Evolutionary conservation across 30 jellyfish, hydroid and myxozoan genomes (phyloP), one percentile per base, ranked within the genome.

Genomic region (Aurelia aurita complex sp. Pacific): DNA sequence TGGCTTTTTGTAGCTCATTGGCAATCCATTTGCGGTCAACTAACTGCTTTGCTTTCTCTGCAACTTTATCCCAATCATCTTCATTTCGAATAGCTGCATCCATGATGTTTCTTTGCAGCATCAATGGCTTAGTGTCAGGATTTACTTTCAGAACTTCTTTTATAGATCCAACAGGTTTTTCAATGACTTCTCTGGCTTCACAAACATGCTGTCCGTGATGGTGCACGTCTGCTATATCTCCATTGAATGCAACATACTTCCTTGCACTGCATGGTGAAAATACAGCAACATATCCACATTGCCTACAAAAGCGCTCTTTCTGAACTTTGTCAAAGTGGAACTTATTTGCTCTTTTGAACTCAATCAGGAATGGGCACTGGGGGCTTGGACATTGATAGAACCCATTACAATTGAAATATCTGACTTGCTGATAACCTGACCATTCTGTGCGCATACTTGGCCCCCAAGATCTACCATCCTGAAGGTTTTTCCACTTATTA

Each of bases 1-100:
- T 65, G 75, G 75, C 75, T 65, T 65, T 65, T 65, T 65, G 75
- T 65, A 65, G 75, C 75, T 65, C 75, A 65, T 65, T 65, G 42
- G 75, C 75, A 65, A 65, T 65, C 75, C 75, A 65, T 65, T 65
- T 65, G 75, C 75, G 75, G 75, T 65, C 75, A 65, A 65, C 75
- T 65, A 65, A 65, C 75, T 65, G 75, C 75, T 65, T 16, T 65
- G 75, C 75, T 65, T 65, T 65, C 75, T 65, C 75, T 65, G 75
- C 75, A 65, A 65, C 75, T 65, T 65, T 65, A 65, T 65, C 75
- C 75, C 75, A 65, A 65, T 65, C 75, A 65, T 65, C 75, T 32
- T 65, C 33, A 65, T 65, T 65, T 65, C 75, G 75, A 65, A 65
- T 65, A 65, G 75, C 75, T 65, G 75, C 75, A 32, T 65, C 75